Conservation (phyloP, 2,113 vertebrate genomes). For the Canis aureus region DNA sequence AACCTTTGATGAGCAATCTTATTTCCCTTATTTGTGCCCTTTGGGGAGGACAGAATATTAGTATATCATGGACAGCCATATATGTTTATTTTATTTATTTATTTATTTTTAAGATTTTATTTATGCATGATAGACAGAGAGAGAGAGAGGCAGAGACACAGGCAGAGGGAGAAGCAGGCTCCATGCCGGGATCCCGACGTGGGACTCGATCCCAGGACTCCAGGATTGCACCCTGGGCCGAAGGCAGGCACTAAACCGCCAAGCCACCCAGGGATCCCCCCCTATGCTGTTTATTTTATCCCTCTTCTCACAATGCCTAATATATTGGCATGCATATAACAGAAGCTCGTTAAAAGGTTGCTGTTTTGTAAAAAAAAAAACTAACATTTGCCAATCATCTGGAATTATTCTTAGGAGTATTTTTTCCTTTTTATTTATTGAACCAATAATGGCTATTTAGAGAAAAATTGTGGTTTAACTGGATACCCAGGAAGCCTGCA, state of each 20-base stretch:
- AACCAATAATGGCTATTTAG: neutral
- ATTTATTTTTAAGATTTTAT: neutral
- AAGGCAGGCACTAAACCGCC: no score
- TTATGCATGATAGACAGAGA: no score
- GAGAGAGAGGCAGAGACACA: no score
- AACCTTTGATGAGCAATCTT: neutral
- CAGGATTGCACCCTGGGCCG: no score
- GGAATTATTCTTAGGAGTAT: neutral
- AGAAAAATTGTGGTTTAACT: slow-evolving; percentile 20
- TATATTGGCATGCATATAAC: neutral
- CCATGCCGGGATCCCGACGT: no score
- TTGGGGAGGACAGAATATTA: neutral
- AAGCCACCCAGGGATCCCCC: no score
- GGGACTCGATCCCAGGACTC: no score
- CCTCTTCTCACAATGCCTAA: neutral
- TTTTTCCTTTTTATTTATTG: neutral
- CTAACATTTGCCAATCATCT: neutral
- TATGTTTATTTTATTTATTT: neutral
- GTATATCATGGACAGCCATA: neutral
- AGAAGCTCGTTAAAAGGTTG: neutral
- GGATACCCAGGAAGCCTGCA: neutral
- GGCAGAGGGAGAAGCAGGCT: no score
- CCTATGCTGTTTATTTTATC: neutral
- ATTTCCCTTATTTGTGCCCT: slow-evolving; percentile 35
- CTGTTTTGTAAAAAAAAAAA: neutral